These are phyloP conservation scores for Nyleta sp. DNA, from an alignment of 2,888 invertebrate species.

Conservation along the genomic window DNA sequence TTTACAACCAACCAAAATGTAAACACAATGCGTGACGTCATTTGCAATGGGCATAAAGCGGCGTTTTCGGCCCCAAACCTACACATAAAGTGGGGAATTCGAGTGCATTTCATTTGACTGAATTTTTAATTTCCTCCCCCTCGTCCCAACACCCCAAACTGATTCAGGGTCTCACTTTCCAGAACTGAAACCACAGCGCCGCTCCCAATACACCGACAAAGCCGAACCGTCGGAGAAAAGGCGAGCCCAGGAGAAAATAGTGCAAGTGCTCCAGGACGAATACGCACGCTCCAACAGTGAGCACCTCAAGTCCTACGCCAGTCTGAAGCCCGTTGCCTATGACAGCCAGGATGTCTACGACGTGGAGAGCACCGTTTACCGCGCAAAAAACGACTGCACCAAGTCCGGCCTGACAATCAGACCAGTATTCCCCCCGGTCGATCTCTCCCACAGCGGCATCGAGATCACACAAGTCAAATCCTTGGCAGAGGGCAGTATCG, in stretches of 20 bases:
- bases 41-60: no score
- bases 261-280: slow-evolving; percentile 25
- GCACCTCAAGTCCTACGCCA: slow-evolving; percentile 6
- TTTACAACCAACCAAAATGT: no score
- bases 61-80: no score
- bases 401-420: slow-evolving; percentile 4
- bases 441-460: neutral
- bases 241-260: neutral
- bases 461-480: slow-evolving; percentile 10
- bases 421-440: slow-evolving; percentile 7
- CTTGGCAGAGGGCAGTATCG: neutral
- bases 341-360: neutral
- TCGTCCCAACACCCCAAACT: no score
- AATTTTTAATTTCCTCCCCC: no score
- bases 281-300: slow-evolving; percentile 15
- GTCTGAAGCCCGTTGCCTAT: slow-evolving; percentile 11
- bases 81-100: no score
- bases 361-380: neutral
- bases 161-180: no score
- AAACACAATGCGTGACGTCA: no score
- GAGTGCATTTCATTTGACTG: no score
- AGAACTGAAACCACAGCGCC: neutral
- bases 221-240: neutral
- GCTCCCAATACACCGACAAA: neutral
- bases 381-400: neutral